phyloP scores from a whole-genome alignment of 2,888 invertebrate genomes.

The Lymantria monacha region DNA sequence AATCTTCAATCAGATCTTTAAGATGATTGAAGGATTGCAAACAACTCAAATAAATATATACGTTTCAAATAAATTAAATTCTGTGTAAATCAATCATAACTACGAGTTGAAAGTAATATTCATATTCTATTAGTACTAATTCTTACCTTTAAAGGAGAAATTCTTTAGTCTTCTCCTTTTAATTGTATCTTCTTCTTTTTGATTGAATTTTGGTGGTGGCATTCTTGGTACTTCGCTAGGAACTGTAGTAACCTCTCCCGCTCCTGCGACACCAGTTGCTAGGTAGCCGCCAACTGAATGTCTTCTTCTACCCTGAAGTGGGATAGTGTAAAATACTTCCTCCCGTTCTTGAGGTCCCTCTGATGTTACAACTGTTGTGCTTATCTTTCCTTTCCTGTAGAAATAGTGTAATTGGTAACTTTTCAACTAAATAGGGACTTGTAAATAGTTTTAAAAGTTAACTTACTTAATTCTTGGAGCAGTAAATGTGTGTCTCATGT shows the following conservation, averaged over 20 bases:
- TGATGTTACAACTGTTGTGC: slow-evolving; percentile 59
- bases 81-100: slow-evolving; percentile 16
- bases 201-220: slow-evolving; percentile 71
- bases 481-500: slow-evolving; percentile 73
- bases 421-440: not conserved
- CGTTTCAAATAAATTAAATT: slow-evolving; percentile 32
- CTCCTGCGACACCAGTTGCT: slow-evolving; percentile 64
- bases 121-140: not conserved
- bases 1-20: slow-evolving; percentile 30
- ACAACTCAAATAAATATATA: slow-evolving; percentile 40
- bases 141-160: slow-evolving; percentile 70
- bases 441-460: not conserved
- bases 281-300: slow-evolving; percentile 87
- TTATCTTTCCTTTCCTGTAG: slow-evolving; percentile 70
- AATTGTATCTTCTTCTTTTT: slow-evolving; percentile 62
- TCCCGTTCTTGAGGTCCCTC: slow-evolving; percentile 76
- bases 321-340: slow-evolving; percentile 84
- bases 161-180: slow-evolving; percentile 68
- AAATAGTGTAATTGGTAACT: not conserved
- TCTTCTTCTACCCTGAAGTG: slow-evolving; percentile 76
- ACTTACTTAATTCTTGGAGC: slow-evolving; percentile 73
- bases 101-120: slow-evolving; percentile 5
- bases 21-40: slow-evolving; percentile 32
- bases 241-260: slow-evolving; percentile 71
- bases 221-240: slow-evolving; percentile 80